phyloP scores from a whole-genome alignment of 2,888 invertebrate species.

The Melanophora roralis region DNA sequence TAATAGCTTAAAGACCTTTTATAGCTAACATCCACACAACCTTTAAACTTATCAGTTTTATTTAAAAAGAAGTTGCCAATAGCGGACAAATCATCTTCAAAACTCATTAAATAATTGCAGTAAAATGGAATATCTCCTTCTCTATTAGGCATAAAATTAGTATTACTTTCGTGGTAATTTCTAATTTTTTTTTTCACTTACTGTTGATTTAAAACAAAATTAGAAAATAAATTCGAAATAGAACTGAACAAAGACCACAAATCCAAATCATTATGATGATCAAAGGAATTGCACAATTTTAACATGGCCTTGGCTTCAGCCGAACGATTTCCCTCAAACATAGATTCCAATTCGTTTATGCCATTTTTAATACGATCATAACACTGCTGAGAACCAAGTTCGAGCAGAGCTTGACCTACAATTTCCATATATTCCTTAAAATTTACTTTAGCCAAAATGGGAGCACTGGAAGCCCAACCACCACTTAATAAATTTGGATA shows the following conservation, averaged over 20 bases:
- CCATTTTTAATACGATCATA: slow-evolving; percentile 73
- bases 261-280: slow-evolving; percentile 71
- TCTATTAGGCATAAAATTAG: no score
- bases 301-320: slow-evolving; percentile 71
- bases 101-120: slow-evolving; percentile 67
- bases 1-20: slow-evolving; percentile 65
- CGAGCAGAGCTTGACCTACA: slow-evolving; percentile 69
- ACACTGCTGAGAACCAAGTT: slow-evolving; percentile 72
- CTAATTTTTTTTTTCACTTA: slow-evolving; percentile 63
- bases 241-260: slow-evolving; percentile 72
- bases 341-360: slow-evolving; percentile 70
- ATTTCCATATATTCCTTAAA: slow-evolving; percentile 78
- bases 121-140: slow-evolving; percentile 64
- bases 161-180: neutral
- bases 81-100: slow-evolving; percentile 69
- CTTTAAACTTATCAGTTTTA: slow-evolving; percentile 40
- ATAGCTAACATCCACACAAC: slow-evolving; percentile 70
- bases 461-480: slow-evolving; percentile 82
- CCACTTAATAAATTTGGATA: slow-evolving; percentile 82
- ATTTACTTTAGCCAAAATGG: slow-evolving; percentile 81
- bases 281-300: slow-evolving; percentile 72
- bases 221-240: slow-evolving; percentile 71
- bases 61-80: slow-evolving; percentile 67
- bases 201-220: slow-evolving; percentile 72
- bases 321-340: slow-evolving; percentile 68